Evolutionary conservation across 1,140 invertebrate species (phyloP), one percentile per base, ranked within the genome.

Genomic region (Radopholus similis): DNA sequence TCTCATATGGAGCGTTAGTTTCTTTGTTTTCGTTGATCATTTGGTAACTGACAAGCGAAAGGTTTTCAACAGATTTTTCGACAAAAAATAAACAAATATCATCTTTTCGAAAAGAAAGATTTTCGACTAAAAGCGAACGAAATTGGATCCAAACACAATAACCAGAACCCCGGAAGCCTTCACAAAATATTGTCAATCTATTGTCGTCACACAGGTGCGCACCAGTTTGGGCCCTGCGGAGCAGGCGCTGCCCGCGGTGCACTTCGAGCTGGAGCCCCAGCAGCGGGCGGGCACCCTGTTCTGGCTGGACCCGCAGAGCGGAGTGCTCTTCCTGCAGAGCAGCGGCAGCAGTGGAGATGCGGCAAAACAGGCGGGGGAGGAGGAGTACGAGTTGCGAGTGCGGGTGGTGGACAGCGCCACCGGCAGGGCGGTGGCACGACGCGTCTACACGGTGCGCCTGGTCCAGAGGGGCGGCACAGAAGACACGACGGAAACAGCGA

Each of bases 401-500:
- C 28, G 40, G 32, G 59, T 62, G 38, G 18, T 60, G 37, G 38
- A 21, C 44, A 47, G 5, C 44, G 26, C 21, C 23, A 51, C 8
- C n/a, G 38, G 26, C 34, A 38, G 9, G 28, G 2, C 47, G 42
- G 28, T 62, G 21, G 40, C 49, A 9, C 59, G 59, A 9, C 40
- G 59, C 1, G 23, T 49, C 21, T 62, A 40, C 49, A 62, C 59
- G 9, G 59, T 62, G 23, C 37, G 59, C 3, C n/a, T 62, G 15
- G 40, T 62, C 8, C 59, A 51, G n/a, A 51, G 23, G 47, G 3
- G 30, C 47, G 4, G 15, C 21, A 42, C 38, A n/a, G 11, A 11
- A 42, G 18, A 2, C 38, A 42, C 11, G 0, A 42, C 38, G 18
- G 2, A 11, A 26, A 26, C 47, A 11, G 4, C 47, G 13, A 51